Conservation (phyloP, 1,140 invertebrate genomes). For the Trachelipus rathkii region DNA sequence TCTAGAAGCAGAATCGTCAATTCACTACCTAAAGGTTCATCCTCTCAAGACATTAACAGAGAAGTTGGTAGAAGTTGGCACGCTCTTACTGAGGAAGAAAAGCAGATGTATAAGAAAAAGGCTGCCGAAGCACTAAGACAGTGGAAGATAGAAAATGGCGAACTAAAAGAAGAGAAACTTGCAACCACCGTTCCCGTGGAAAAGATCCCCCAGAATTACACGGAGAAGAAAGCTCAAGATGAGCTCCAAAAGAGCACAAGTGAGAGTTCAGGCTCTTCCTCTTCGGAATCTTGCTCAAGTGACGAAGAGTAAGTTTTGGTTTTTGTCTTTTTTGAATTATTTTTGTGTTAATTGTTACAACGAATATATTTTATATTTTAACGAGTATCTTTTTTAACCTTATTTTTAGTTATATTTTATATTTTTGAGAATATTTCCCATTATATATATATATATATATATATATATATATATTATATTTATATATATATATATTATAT, state of each 20-base stretch:
- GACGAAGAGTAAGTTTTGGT: not conserved
- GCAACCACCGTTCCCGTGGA: not conserved
- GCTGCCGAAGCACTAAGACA: not conserved
- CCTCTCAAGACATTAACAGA: not conserved
- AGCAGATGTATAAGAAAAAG: not conserved
- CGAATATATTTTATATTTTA: too few relatives aligned
- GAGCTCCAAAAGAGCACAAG: not conserved
- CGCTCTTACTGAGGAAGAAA: not conserved
- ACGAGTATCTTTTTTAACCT: too few relatives aligned
- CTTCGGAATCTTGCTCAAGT: not conserved
- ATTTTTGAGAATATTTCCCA: too few relatives aligned
- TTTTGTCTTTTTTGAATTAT: too few relatives aligned
- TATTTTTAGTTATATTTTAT: too few relatives aligned
- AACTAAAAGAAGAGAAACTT: not conserved
- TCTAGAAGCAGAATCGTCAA: not conserved
- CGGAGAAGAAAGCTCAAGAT: not conserved
- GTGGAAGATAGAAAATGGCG: not conserved
- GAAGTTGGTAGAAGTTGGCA: not conserved
- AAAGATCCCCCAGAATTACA: not conserved
- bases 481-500: not conserved
- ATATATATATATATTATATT: too few relatives aligned
- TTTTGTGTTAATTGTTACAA: too few relatives aligned
- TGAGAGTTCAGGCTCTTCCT: not conserved
- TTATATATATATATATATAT: too few relatives aligned
- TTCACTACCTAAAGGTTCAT: not conserved